Conservation (phyloP, 2,797 vertebrate species). For the Amphiprion clarkii region DNA sequence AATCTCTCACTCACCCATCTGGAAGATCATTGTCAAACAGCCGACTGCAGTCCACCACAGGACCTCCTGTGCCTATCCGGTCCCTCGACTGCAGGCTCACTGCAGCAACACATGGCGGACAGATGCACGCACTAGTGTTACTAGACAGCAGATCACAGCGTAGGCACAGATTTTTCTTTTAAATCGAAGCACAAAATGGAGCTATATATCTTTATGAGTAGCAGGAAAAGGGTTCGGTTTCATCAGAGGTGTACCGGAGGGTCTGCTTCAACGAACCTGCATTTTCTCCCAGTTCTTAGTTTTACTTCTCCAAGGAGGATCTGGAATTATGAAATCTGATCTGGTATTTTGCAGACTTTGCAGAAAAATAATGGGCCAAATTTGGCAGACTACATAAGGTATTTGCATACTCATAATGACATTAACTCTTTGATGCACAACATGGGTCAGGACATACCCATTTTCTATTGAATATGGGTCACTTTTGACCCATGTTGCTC, state of each 20-base stretch:
- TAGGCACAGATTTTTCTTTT: slow-evolving; percentile 43
- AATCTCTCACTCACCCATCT: slow-evolving; percentile 90
- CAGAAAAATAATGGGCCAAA: not conserved
- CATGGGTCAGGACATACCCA: too few species aligned
- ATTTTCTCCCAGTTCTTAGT: not conserved
- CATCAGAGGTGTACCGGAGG: slow-evolving; percentile 36
- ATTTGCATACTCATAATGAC: too few species aligned
- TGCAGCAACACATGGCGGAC: slow-evolving; percentile 81
- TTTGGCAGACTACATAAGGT: not conserved
- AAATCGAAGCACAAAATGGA: slow-evolving; percentile 46
- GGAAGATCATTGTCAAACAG: slow-evolving; percentile 97
- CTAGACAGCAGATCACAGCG: slow-evolving; percentile 59
- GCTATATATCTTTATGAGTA: slow-evolving; percentile 53
- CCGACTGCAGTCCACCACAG: slow-evolving; percentile 96
- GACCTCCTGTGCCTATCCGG: slow-evolving; percentile 93
- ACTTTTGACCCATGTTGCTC: too few species aligned
- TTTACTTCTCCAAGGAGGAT: not conserved
- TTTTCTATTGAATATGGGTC: too few species aligned
- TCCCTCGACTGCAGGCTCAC: slow-evolving; percentile 98
- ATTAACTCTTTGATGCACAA: too few species aligned
- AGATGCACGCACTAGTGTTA: slow-evolving; percentile 66
- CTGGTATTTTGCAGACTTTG: slow-evolving; percentile 25
- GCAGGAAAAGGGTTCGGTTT: slow-evolving; percentile 29
- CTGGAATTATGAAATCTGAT: slow-evolving; percentile 28
- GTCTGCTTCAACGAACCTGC: slow-evolving; percentile 15